A percentile compares a stretch with the other conserved stretches of the same genome.
These are phyloP conservation scores for Rhagonycha fulva DNA, from an alignment of 2,888 invertebrate genomes.

Conservation along the genomic window DNA sequence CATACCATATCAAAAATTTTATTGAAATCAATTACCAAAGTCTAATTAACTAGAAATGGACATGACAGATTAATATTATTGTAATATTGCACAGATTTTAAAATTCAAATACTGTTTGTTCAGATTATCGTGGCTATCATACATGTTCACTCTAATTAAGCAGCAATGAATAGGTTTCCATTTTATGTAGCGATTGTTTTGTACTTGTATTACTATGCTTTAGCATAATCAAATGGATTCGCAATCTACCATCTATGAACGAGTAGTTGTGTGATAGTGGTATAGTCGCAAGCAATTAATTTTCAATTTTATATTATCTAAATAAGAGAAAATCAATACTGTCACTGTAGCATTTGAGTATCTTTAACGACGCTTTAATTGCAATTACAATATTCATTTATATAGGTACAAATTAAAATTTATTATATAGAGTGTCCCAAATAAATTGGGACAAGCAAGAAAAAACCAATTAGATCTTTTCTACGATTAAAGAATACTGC, in stretches of 20 bases:
- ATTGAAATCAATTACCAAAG: background rate
- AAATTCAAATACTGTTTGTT: background rate
- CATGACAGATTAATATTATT: background rate
- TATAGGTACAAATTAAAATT: background rate
- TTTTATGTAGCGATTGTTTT: background rate
- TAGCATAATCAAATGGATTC: slow-evolving; percentile 6
- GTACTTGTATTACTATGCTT: background rate
- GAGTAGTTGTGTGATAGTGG: background rate
- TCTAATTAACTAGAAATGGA: background rate
- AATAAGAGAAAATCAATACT: background rate
- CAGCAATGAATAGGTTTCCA: background rate
- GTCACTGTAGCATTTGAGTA: background rate
- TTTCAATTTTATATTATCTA: slow-evolving; percentile 6
- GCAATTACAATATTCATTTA: background rate
- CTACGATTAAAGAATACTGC: too few species aligned
- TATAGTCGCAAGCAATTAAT: slow-evolving; percentile 10
- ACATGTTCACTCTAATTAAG: background rate
- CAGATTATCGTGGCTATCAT: background rate
- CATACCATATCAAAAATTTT: background rate
- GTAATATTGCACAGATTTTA: background rate
- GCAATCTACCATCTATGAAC: slow-evolving; percentile 9
- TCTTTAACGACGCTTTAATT: background rate
- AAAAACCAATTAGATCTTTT: too few species aligned
- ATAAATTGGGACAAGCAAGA: too few species aligned
- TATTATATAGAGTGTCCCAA: background rate